Evolutionary conservation across 2,888 invertebrate species (phyloP), one percentile per base, ranked within the genome.

Genomic region (Agrochola lota): DNA sequence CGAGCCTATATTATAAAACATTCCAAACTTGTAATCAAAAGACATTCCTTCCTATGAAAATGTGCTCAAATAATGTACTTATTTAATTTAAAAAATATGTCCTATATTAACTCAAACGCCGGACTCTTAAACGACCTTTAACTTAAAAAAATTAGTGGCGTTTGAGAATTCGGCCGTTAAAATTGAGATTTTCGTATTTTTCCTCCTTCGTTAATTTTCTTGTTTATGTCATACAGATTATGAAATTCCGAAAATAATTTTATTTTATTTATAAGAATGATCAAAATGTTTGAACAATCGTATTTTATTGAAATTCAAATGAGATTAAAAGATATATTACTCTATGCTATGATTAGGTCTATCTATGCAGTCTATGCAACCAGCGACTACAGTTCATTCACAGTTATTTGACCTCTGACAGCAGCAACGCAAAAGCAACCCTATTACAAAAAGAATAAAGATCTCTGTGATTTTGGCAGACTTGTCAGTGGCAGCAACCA

Each of bases 21-120:
- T 85, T 81, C 85, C 74, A 85, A 60, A 11, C 9, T 55, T 67
- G 17, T 60, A n/a, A 67, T 64, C 2, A 40, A 59, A 57, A n/a
- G 40, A 72, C 49, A 81, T 85, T 81, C 66, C 49, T 73, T 55
- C 46, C 40, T 57, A 72, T 17, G 15, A 73, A 84, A 81, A 81
- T 71, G 60, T 85, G 81, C 81, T 81, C 81, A 81, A 81, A 74
- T 81, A 85, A 73, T 73, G 49, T 84, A 80, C 72, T 85, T 80
- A 80, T 85, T 71, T 60, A 80, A 85, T 52, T 35, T 63, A 30
- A 59, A 62, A 57, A 30, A 20, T 9, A 4, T 64, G 5, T 23
- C 1, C 23, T 64, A 15, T 20, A 1, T 23, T 60, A 5, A 12
- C 35, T 40, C 7, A 12, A 64, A 43, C 30, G n/a, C 57, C 59